Percentiles rank a stretch among this genome's conserved stretches.
Conservation (phyloP, 2,113 vertebrate species). For the Rhynchopsitta pachyrhyncha region DNA sequence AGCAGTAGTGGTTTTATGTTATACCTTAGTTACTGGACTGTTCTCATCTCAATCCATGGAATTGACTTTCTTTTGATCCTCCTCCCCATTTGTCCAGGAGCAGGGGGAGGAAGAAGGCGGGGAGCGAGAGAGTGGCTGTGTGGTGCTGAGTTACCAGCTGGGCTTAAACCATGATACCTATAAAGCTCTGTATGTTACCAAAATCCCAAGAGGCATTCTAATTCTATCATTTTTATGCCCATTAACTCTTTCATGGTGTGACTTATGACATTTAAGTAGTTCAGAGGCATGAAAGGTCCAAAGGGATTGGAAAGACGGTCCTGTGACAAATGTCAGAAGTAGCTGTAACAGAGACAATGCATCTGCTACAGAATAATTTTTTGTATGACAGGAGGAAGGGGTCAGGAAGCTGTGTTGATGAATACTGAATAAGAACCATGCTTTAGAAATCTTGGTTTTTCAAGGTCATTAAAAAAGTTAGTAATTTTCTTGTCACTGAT, state of each 20-base stretch:
- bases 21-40: too few relatives aligned
- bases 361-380: neutral
- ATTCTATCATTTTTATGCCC: neutral
- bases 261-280: neutral
- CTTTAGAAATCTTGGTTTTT: neutral
- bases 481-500: neutral
- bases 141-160: too few relatives aligned
- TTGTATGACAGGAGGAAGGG: fast-evolving
- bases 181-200: neutral
- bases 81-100: too few relatives aligned
- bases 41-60: too few relatives aligned
- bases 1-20: too few relatives aligned
- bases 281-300: neutral
- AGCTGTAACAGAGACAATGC: neutral
- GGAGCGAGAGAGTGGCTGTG: too few relatives aligned
- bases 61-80: too few relatives aligned
- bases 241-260: neutral
- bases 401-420: neutral
- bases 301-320: neutral
- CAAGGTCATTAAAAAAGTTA: neutral
- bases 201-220: neutral
- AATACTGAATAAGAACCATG: neutral
- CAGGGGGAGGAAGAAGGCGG: too few relatives aligned
- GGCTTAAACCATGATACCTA: too few relatives aligned
- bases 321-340: neutral